Evolutionary conservation across 2,113 vertebrate genomes (phyloP).

Genomic region (Sylvia atricapilla): DNA sequence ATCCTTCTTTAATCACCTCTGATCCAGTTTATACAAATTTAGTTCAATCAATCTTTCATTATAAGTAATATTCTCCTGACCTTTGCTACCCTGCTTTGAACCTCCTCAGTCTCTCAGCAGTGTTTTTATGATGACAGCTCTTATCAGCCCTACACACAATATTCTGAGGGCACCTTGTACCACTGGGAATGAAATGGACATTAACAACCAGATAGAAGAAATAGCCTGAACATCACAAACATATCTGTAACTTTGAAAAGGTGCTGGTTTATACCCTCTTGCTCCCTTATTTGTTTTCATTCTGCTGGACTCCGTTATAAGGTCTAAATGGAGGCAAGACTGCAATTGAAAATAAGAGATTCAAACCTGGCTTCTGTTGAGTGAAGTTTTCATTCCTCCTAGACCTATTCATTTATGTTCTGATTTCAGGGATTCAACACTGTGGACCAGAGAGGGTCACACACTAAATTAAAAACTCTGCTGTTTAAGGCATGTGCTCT

Average conservation of each 20-base stretch:
- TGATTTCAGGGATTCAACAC: background rate
- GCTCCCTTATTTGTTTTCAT: background rate
- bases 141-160: background rate
- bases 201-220: background rate
- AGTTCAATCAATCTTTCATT: slow-evolving; percentile 1
- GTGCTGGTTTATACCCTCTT: background rate
- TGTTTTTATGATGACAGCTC: background rate
- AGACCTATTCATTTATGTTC: background rate
- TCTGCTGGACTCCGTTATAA: background rate
- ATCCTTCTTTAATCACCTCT: slow-evolving; percentile 51
- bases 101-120: background rate
- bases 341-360: background rate
- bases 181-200: background rate
- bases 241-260: background rate
- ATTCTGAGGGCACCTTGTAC: background rate
- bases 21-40: slow-evolving; percentile 48
- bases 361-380: background rate
- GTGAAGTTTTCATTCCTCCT: background rate
- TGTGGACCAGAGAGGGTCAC: background rate
- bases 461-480: background rate
- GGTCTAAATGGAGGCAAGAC: background rate
- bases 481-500: background rate
- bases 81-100: background rate
- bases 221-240: background rate
- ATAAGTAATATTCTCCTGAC: slow-evolving; percentile 5